These are phyloP conservation scores for Augochlora pura DNA, from an alignment of 1,140 invertebrate species.

Conservation along the genomic window DNA sequence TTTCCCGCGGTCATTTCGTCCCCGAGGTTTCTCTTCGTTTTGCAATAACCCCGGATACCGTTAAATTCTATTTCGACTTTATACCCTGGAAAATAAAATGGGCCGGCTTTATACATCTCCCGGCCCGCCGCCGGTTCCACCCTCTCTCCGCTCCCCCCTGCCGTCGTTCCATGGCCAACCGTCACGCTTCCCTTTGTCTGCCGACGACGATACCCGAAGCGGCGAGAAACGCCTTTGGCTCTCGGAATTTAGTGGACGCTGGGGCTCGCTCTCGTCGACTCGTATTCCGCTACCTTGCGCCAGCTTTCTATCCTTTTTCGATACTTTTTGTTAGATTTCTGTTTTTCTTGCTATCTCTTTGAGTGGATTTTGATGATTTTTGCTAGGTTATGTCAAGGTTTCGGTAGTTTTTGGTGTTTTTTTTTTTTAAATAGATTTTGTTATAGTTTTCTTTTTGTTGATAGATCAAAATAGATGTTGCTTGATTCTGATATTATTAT, in stretches of 20 bases:
- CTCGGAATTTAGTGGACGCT: not conserved
- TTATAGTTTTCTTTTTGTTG: no score
- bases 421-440: no score
- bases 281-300: no score
- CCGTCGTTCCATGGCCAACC: not conserved
- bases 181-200: not conserved
- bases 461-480: no score
- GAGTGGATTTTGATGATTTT: no score
- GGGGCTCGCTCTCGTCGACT: not conserved
- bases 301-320: no score
- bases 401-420: no score
- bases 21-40: not conserved
- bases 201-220: not conserved
- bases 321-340: no score
- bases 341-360: no score
- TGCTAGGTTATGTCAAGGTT: no score
- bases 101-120: not conserved
- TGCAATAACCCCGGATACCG: constrained; percentile 31
- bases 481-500: no score
- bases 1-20: not conserved
- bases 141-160: no score
- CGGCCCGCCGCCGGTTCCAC: not conserved
- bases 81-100: constrained; percentile 17
- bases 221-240: not conserved
- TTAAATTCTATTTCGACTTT: constrained; percentile 43